Evolutionary conservation across 1,140 invertebrate species (phyloP), one percentile per base, ranked within the genome.

Genomic region (Halyomorpha halys): DNA sequence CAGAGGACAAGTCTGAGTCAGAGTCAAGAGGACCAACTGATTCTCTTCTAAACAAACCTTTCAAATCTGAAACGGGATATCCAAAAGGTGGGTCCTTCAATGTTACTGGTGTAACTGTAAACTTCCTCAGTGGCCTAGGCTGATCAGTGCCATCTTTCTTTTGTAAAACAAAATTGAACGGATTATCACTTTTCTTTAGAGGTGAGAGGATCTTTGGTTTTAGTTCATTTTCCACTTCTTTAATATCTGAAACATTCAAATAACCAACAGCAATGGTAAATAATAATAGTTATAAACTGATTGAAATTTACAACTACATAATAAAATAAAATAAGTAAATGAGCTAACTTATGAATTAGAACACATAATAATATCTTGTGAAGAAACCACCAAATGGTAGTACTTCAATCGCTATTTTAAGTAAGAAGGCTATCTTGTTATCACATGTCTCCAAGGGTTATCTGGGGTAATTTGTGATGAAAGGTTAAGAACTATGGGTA

Each of bases 131-230:
- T 56, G 53, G 27, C 14, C 53, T 4, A 11, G 53, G 53, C 18
- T 23, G 15, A 25, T 56, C 53, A 56, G 19, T 13, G 4, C 18
- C 15, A 3, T 39, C 34, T 39, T 39, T 39, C 34, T 39, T 39
- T 39, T 39, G 34, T 13, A 1, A 8, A 6, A 1, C 34, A 13
- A 39, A 39, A n/a, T 49, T 49, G n/a, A 49, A 49, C 9, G 8
- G 19, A 25, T 6, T 23, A 5, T 16, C 18, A 27, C 4, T 56
- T 23, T 56, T 56, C 23, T 27, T 19, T 6, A 56, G 23, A 16
- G 53, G 53, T 21, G 53, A 56, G 18, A 56, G 23, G 15, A 56
- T 21, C 23, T 56, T 56, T 25, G 53, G 53, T 25, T 56, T 56
- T 16, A 27, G 9, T 25, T 56, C 23, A 9, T 23, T 23, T 56